Conservation (phyloP, 1,140 invertebrate genomes). For the Diorhabda elongata region DNA sequence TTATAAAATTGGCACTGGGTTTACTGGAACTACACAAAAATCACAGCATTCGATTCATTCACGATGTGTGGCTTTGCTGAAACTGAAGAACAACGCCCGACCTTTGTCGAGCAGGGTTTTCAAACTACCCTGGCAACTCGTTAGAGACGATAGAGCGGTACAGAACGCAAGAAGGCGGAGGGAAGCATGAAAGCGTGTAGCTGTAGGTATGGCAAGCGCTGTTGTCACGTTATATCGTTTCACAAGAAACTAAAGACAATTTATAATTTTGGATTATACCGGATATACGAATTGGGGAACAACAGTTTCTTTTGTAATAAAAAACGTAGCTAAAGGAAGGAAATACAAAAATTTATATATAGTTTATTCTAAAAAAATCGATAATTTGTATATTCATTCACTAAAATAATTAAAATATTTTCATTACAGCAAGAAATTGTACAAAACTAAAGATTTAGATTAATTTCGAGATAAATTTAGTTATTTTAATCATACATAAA, state of each 20-base stretch:
- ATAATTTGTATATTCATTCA: too few relatives aligned
- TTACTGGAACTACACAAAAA: conserved; percentile 7
- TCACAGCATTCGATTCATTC: conserved; percentile 6
- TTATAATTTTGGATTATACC: not conserved
- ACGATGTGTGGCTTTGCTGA: conserved; percentile 9
- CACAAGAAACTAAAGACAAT: not conserved
- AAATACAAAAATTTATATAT: too few relatives aligned
- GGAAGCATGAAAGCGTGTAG: conserved; percentile 17
- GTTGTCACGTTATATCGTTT: not conserved
- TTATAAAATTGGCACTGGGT: conserved; percentile 24
- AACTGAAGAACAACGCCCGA: conserved; percentile 36
- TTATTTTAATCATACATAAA: too few relatives aligned
- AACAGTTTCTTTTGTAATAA: too few relatives aligned
- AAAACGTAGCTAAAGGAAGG: too few relatives aligned
- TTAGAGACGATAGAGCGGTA: conserved; percentile 27
- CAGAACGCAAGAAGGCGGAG: conserved; percentile 32
- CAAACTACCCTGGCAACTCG: conserved; percentile 38
- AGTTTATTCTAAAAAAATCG: too few relatives aligned
- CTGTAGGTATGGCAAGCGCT: conserved; percentile 10
- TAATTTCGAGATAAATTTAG: too few relatives aligned
- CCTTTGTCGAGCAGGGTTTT: conserved; percentile 31
- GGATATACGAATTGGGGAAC: too few relatives aligned
- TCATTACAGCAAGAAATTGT: too few relatives aligned
- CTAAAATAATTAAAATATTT: too few relatives aligned
- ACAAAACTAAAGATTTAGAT: too few relatives aligned